Base-by-base conservation (phyloP, 2,113 vertebrate genomes). In the Tachysurus vachellii region DNA sequence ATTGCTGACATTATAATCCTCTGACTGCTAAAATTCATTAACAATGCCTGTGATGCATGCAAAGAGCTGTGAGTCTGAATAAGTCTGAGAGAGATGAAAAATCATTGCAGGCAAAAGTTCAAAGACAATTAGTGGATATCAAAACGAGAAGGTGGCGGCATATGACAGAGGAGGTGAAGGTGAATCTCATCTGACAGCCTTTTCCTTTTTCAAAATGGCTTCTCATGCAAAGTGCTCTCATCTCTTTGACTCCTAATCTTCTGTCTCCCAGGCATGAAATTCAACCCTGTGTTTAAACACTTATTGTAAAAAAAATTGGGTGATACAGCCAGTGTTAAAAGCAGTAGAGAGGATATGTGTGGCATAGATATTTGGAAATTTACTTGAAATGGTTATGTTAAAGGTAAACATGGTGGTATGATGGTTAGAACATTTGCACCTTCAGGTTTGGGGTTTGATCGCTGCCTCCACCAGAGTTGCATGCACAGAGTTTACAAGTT, bases 81-180 rank as follows among this genome's bases (percentile, higher is more conserved):
- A 90, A 87, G 84, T 88, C 77, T n/a, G 53, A n/a, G 73, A 56
- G 79, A 80, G 85, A 88, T 86, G 88, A 90, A 88, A 86, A 90
- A 86, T 85, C 86, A 84, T 83, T 89, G 84, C 75, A 57, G 59
- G 83, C 59, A 71, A 85, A 83, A 88, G 86, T 90, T 89, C 89
- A 91, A 91, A 91, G 85, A 90, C 90, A 91, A 91, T 91, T 91
- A 91, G 84, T 31, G 84, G 73, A 80, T 86, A 82, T 90, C 89
- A 91, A 83, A 88, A 88, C 14, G 47, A 82, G 80, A 73, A 82
- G 73, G 82, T 80, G 77, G 82, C 83, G 28, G 87, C 85, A 83
- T 84, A 86, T 89, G 86, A 89, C 83, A 85, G 79, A 14, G 13
- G 62, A 87, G 82, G 85, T 87, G 86, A 83, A 88, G 90, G 86